Conservation (phyloP, 2,797 vertebrate genomes). For the Bradypus variegatus region DNA sequence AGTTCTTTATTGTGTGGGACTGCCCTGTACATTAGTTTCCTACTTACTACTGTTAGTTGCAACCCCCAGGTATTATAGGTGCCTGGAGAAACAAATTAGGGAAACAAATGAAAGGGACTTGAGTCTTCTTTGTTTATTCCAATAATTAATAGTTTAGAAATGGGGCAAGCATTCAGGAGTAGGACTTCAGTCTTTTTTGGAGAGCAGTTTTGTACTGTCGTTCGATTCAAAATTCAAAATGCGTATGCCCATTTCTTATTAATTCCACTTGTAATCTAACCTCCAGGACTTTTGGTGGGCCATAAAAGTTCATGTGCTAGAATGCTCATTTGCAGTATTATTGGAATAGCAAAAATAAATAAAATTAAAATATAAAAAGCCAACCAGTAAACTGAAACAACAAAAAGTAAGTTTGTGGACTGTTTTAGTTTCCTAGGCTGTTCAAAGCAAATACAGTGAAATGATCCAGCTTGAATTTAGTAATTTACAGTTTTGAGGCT, state of each 20-base stretch:
- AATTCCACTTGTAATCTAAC: constrained; percentile 17
- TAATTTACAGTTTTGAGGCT: too few species aligned
- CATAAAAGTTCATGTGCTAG: constrained; percentile 15
- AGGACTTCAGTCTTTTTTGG: neutral
- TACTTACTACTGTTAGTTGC: neutral
- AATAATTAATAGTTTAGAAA: constrained; percentile 1
- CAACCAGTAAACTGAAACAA: neutral
- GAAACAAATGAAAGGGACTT: constrained; percentile 24
- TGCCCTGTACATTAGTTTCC: neutral
- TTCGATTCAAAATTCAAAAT: constrained; percentile 26
- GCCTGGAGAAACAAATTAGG: neutral
- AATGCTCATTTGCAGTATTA: constrained; percentile 4
- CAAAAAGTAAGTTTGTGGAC: neutral
- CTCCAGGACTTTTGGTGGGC: neutral
- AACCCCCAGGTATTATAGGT: neutral
- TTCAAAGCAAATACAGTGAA: too few species aligned
- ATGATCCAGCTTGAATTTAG: too few species aligned
- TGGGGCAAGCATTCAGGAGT: neutral
- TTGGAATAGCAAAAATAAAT: constrained; percentile 8
- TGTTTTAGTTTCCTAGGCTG: too few species aligned
- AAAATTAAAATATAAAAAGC: neutral
- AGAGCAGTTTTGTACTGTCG: constrained; percentile 2
- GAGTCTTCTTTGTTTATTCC: neutral
- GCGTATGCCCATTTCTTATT: neutral
- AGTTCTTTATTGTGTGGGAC: neutral